Conservation (phyloP, 35 echinoderm and acorn worm genomes). For the Heliocidaris tuberculata region DNA sequence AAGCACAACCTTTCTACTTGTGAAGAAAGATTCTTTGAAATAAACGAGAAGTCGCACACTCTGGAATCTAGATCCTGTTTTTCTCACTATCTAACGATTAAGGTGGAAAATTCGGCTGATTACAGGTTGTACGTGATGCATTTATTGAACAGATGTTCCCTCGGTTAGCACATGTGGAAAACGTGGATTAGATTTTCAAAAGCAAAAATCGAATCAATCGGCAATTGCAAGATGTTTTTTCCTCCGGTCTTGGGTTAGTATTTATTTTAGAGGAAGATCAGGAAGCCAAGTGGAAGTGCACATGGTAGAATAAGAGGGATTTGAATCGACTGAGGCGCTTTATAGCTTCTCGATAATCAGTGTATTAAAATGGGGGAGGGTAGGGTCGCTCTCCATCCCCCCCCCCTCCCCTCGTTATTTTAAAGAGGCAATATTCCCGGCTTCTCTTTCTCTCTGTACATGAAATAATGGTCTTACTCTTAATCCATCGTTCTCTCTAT, state of each 20-base stretch:
- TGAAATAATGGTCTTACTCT: not conserved
- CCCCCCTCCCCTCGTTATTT: not conserved
- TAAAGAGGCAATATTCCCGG: not conserved
- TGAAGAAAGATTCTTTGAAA: too few species aligned
- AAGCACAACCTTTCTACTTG: too few species aligned
- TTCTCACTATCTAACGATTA: not conserved
- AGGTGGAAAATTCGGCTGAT: not conserved
- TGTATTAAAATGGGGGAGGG: not conserved
- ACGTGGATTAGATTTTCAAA: not conserved
- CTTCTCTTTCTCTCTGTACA: too few species aligned
- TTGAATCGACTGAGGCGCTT: not conserved
- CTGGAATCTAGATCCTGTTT: not conserved
- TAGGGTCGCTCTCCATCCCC: not conserved
- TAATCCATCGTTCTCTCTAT: not conserved
- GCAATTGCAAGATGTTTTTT: constrained; percentile 1
- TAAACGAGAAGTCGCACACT: not conserved
- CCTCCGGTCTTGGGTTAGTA: not conserved
- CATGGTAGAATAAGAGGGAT: not conserved
- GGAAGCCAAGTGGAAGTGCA: not conserved
- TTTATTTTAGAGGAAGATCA: not conserved
- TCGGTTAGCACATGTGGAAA: not conserved
- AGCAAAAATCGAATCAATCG: not conserved
- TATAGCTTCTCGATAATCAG: not conserved
- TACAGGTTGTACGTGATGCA: not conserved
- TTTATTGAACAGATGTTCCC: not conserved